Conservation (phyloP, 1,140 invertebrate species). For the Cherax destructor region DNA sequence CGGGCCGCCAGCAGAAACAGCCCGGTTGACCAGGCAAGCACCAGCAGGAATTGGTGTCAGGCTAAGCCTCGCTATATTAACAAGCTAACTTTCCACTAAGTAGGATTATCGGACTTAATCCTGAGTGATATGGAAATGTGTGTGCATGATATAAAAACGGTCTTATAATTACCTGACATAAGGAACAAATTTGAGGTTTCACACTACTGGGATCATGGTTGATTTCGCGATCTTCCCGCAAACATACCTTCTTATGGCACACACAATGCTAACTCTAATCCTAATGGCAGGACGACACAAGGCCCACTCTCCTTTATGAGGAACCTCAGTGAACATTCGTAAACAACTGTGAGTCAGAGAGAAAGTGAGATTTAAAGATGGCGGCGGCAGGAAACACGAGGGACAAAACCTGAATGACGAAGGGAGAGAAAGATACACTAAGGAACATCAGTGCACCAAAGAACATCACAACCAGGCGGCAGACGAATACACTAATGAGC, state of each 20-base stretch:
- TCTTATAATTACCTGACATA: too few species aligned
- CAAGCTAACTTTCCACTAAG: background rate
- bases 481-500: background rate
- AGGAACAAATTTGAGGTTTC: too few species aligned
- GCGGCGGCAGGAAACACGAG: background rate
- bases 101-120: background rate
- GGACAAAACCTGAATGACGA: background rate
- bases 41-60: background rate
- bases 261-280: too few species aligned
- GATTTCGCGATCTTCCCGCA: too few species aligned
- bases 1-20: too few species aligned
- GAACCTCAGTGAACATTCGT: background rate
- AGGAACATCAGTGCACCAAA: background rate
- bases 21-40: too few species aligned
- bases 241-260: too few species aligned
- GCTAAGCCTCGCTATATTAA: background rate
- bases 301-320: background rate
- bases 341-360: background rate
- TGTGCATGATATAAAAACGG: background rate
- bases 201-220: too few species aligned
- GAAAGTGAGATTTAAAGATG: slow-evolving; percentile 1
- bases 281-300: too few species aligned
- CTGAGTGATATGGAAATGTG: background rate
- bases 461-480: background rate
- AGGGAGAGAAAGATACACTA: background rate